Base-by-base conservation (phyloP, 2,113 vertebrate species). In the Cryptotis parvus region DNA sequence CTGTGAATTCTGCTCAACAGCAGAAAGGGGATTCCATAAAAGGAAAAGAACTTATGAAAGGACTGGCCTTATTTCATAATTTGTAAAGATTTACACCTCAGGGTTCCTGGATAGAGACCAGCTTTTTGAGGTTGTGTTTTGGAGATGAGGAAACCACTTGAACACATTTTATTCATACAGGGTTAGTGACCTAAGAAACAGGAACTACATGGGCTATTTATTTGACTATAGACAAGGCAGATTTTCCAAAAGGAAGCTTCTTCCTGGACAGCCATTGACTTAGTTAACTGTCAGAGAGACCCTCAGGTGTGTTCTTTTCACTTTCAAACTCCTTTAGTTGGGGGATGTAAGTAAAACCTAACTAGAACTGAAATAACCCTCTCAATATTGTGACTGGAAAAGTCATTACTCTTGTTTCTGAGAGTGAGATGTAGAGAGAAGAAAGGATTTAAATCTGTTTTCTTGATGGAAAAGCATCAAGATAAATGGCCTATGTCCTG, bases 141-240 rank as follows among this genome's bases (percentile, higher is more conserved):
- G 10, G 27, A 79, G 69, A 31, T 73, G 80, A 89, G 45, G 52
- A 89, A 89, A 76, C 29, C 20, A 70, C 45, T 94, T 91, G 39
- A 11, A 45, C 58, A 94, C 69, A 87, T 14, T 4, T n/a, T 69
- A 31, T 43, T 26, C 6, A 4, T 27, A 35, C 12, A 80, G 49
- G 41, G n/a, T 75, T 68, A 26, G 29, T 85, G 66, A 58, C 84
- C 68, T 65, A 41, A 55, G 49, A 88, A 78, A 80, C 22, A 77
- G 43, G 26, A 94, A 92, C 92, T 87, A 91, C 37, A 43, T 24
- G 10, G 45, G 12, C 9, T 74, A n/a, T 91, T 81, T 92, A 85
- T 95, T 96, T 93, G 91, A 88, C 70, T 7, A 58, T 9, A 75
- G 78, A 33, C 26, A 58, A 22, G 18, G 39, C 41, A n/a, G 35